Base-by-base conservation (phyloP, 2,797 vertebrate genomes). In the Bothrops alternatus region DNA sequence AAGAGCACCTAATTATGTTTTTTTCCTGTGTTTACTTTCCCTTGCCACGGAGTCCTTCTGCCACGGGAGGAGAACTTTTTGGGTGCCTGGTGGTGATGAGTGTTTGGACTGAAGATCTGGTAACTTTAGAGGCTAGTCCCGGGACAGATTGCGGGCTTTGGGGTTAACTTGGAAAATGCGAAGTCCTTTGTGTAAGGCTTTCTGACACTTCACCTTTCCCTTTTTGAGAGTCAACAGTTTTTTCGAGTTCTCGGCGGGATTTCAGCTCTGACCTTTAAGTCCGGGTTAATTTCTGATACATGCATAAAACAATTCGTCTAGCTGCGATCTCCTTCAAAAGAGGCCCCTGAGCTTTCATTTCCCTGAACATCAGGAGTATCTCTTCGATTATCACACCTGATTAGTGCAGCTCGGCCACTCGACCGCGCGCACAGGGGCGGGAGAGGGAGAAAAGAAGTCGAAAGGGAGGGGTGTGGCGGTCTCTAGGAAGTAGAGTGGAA, bases 401-500 rank as follows among this genome's bases (percentile, higher is more conserved):
- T 25, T 12, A 26, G 63, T 55, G n/a, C 23, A n/a, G 18, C 65
- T 32, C 78, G 5, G 42, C 23, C 47, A 32, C 47, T 47, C 47
- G 25, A 42, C 73, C 37, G 73, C 37, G 73, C 18, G 3, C 73
- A 47, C 73, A 47, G 42, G 57, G 78, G 78, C 42, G 78, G 73
- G 42, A 23, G 20, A 23, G 23, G 20, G 2, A 56, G 20, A n/a
- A 42, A 73, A n/a, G 57, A 53, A 47, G 42, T 4, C 13, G 89
- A 10, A 23, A 25, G 91, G 18, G 91, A 93, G 86, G 91, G 20
- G 10, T 60, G 2, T n/a, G 18, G 5, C 26, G 89, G 95, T n/a
- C 82, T 28, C 82, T 78, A 94, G 92, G 93, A 96, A 96, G 96
- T 95, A 95, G 87, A 87, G 96, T 28, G 47, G 87, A 26, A 65